These are phyloP conservation scores for Pongo pygmaeus DNA, from an alignment of 2,113 vertebrate species.

Conservation along the genomic window DNA sequence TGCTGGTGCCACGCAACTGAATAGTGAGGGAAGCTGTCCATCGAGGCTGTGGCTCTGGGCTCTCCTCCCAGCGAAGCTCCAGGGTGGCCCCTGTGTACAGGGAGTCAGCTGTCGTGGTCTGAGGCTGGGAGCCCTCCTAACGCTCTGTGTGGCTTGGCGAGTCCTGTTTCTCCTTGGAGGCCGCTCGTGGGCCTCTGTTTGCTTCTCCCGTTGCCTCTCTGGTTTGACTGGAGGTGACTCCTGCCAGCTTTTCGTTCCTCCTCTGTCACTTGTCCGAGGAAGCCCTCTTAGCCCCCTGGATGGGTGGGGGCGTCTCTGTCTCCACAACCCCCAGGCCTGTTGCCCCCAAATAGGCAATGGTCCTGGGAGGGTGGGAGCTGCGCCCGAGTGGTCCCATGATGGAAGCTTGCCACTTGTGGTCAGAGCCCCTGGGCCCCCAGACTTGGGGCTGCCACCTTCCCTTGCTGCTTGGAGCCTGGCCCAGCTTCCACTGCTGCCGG, in stretches of 20 bases:
- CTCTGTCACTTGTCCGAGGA: not conserved
- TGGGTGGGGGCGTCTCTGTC: not conserved
- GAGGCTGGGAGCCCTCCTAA: not conserved
- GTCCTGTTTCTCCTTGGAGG: not conserved
- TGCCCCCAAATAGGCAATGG: not conserved
- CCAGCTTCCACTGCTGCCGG: accelerated
- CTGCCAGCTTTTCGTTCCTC: not conserved
- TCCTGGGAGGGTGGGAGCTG: not conserved
- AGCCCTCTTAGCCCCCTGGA: not conserved
- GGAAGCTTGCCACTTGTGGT: not conserved
- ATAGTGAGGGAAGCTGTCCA: not conserved
- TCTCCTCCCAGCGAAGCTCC: not conserved
- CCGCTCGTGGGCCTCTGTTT: not conserved
- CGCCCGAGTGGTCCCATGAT: accelerated
- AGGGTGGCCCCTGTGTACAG: not conserved
- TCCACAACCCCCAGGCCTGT: not conserved
- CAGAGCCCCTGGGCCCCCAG: not conserved
- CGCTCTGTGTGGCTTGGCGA: no score
- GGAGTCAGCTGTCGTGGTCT: not conserved
- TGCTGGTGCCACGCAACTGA: not conserved
- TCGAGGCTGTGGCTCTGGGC: not conserved
- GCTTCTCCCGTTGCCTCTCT: no score
- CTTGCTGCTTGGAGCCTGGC: not conserved
- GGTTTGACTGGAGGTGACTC: not conserved
- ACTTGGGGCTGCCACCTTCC: not conserved